Conservation (phyloP, 2,113 vertebrate species). For the Dicaeum eximium region DNA sequence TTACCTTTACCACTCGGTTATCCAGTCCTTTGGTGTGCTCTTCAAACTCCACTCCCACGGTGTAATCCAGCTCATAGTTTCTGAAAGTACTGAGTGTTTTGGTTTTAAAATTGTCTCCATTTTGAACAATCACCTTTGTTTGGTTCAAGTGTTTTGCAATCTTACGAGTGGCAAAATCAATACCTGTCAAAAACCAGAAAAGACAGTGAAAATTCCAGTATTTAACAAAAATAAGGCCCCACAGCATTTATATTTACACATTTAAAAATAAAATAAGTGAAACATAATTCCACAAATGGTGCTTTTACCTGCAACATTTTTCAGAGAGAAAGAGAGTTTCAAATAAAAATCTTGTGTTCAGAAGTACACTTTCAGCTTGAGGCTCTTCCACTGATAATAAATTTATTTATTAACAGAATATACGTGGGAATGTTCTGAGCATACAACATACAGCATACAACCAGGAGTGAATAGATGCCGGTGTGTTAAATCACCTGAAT, state of each 20-base stretch:
- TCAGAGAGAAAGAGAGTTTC: background rate
- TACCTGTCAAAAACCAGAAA: slow-evolving; percentile 73
- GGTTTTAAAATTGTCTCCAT: slow-evolving; percentile 87
- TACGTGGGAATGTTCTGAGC: background rate
- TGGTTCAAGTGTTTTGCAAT: slow-evolving; percentile 85
- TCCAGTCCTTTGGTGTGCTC: slow-evolving; percentile 90
- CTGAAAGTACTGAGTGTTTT: slow-evolving; percentile 92
- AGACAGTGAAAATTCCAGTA: background rate
- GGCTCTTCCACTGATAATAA: background rate
- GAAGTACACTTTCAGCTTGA: background rate
- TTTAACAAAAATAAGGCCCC: background rate
- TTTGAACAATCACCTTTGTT: slow-evolving; percentile 88
- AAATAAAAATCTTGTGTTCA: background rate
- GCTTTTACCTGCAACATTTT: background rate
- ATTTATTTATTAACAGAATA: background rate
- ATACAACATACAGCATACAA: background rate
- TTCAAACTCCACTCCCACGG: slow-evolving; percentile 89
- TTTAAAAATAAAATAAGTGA: background rate
- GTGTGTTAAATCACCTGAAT: background rate
- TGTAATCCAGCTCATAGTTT: slow-evolving; percentile 89
- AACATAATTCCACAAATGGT: background rate
- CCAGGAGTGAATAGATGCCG: background rate
- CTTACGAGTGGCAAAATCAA: slow-evolving; percentile 95
- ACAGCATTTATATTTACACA: background rate
- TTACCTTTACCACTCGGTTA: slow-evolving; percentile 82